Conservation (phyloP, 2,888 invertebrate species). For the Brenthis daphne region DNA sequence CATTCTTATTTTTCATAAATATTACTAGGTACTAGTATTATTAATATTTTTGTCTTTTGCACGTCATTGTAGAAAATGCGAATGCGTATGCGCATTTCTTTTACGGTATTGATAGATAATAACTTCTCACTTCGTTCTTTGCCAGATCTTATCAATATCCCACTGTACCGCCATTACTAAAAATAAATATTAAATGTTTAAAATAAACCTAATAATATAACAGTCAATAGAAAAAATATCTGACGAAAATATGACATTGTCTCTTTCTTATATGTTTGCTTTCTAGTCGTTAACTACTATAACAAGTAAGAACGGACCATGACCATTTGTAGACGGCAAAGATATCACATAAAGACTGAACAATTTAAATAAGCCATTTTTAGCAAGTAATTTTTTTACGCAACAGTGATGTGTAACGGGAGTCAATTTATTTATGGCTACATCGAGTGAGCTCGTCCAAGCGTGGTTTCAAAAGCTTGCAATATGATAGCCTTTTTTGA, state of each 20-base stretch:
- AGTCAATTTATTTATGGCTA: constrained; percentile 36
- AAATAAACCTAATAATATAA: too few species aligned
- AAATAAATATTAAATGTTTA: too few species aligned
- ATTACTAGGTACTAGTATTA: neutral
- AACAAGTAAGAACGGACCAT: constrained; percentile 21
- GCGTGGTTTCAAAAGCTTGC: constrained; percentile 36
- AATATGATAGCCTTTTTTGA: constrained; percentile 30
- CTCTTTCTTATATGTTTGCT: too few species aligned
- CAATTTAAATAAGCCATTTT: constrained; percentile 38
- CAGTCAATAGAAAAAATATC: too few species aligned
- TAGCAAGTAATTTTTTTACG: constrained; percentile 32
- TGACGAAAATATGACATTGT: too few species aligned
- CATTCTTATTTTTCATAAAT: neutral
- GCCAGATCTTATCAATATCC: too few species aligned
- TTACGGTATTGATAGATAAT: too few species aligned
- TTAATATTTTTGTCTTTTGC: too few species aligned
- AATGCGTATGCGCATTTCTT: too few species aligned
- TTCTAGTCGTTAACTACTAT: neutral
- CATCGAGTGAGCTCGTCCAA: constrained; percentile 28
- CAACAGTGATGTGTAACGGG: constrained; percentile 32
- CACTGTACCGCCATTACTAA: too few species aligned
- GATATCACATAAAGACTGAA: constrained; percentile 31
- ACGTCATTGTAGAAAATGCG: too few species aligned
- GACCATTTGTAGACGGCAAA: constrained; percentile 30
- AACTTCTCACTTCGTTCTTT: too few species aligned